Percentiles rank a stretch among this genome's conserved stretches.
Evolutionary conservation across 2,888 invertebrate genomes (phyloP).

Genomic region (Drosophila percnosoma): DNA sequence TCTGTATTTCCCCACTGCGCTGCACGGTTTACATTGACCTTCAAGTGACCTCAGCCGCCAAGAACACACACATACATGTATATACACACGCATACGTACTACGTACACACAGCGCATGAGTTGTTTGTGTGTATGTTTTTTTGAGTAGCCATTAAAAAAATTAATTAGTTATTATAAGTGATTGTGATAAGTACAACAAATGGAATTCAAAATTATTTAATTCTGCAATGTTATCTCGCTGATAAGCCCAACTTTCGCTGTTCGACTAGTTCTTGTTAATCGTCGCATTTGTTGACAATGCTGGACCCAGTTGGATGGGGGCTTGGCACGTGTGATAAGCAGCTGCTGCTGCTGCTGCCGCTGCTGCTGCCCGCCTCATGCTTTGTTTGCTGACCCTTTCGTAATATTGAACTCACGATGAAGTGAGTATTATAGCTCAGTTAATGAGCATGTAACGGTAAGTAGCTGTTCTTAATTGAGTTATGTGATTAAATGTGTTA

Average conservation of each 20-base stretch:
- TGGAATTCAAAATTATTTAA: not conserved
- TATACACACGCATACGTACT: constrained; percentile 10
- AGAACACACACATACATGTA: constrained; percentile 46
- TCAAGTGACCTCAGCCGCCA: constrained; percentile 72
- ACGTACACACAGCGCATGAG: constrained; percentile 9
- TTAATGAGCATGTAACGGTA: constrained; percentile 1
- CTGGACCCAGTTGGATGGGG: constrained; percentile 19
- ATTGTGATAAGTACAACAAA: not conserved
- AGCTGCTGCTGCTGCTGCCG: not conserved
- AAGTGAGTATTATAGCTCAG: constrained; percentile 2
- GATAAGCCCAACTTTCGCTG: constrained; percentile 15
- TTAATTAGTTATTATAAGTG: no score
- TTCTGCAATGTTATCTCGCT: not conserved
- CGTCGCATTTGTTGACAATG: constrained; percentile 1
- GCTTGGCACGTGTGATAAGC: constrained; percentile 42
- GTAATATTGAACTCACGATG: constrained; percentile 5
- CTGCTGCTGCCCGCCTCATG: constrained; percentile 1
- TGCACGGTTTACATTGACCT: constrained; percentile 68
- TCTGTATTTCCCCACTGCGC: constrained; percentile 47
- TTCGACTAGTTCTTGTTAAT: not conserved
- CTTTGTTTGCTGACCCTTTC: constrained; percentile 5
- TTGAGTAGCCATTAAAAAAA: constrained; percentile 26
- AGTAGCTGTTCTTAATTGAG: not conserved
- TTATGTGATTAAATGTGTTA: not conserved
- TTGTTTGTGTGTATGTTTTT: constrained; percentile 5